Percentiles rank a stretch among this genome's conserved stretches.
phyloP scores from a whole-genome alignment of 1,140 invertebrate species.

The Calliphora vicina region DNA sequence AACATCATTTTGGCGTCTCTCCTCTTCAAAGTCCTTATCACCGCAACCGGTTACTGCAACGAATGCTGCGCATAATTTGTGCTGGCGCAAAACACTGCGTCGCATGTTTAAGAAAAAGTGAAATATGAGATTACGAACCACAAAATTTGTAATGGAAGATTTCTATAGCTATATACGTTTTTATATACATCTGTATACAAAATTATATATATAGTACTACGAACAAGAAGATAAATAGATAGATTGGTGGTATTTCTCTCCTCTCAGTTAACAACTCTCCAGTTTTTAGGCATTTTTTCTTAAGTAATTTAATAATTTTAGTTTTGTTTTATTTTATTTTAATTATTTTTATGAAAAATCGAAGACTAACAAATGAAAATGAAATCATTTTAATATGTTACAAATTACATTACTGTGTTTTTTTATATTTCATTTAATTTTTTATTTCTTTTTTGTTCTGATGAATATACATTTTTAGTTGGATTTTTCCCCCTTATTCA shows the following conservation, averaged over 20 bases:
- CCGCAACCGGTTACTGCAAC: constrained; percentile 14
- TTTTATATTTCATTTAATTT: neutral
- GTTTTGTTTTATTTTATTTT: constrained; percentile 5
- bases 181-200: neutral
- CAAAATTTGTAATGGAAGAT: neutral
- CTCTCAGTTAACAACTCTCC: neutral
- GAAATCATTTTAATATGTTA: neutral
- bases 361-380: neutral
- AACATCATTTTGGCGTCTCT: constrained; percentile 14
- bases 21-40: constrained; percentile 12
- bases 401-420: neutral
- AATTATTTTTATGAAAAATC: neutral
- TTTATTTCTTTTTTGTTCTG: neutral
- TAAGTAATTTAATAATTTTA: constrained; percentile 1
- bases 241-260: constrained; percentile 1
- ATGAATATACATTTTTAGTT: neutral
- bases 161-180: neutral
- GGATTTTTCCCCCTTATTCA: neutral
- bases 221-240: neutral
- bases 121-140: neutral
- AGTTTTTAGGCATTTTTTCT: constrained; percentile 2
- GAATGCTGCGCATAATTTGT: constrained; percentile 31
- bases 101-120: constrained; percentile 25
- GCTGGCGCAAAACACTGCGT: constrained; percentile 28
- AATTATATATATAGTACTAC: neutral